Conservation (phyloP, 2,888 invertebrate species). For the Tenthredo amoena region DNA sequence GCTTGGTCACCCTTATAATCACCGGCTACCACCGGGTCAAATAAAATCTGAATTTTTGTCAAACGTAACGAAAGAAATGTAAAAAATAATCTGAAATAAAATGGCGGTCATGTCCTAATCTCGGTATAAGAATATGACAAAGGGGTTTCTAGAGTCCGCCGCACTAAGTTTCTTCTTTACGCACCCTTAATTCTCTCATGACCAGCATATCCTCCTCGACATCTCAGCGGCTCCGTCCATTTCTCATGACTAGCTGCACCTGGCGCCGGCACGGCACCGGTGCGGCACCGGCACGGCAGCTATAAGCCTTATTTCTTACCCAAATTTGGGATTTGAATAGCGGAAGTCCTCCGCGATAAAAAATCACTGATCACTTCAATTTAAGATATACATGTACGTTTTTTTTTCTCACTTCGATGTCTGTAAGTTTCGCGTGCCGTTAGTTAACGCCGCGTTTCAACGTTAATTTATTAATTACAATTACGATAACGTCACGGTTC, state of each 20-base stretch:
- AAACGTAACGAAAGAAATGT: neutral
- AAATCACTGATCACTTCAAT: conserved; percentile 7
- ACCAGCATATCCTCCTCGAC: conserved; percentile 70
- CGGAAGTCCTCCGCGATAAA: neutral
- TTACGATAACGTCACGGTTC: conserved; percentile 27
- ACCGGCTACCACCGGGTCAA: conserved; percentile 3
- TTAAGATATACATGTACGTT: neutral
- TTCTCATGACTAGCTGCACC: conserved; percentile 60
- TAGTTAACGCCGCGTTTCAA: neutral
- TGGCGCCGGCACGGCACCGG: conserved; percentile 54
- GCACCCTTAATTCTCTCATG: conserved; percentile 73
- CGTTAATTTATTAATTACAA: neutral
- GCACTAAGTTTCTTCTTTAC: conserved; percentile 53
- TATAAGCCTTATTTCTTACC: conserved; percentile 14
- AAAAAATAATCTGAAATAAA: neutral
- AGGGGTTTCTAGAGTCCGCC: conserved; percentile 33
- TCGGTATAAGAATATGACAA: conserved; percentile 26
- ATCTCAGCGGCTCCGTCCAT: conserved; percentile 65
- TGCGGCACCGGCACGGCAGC: conserved; percentile 50
- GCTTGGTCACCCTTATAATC: conserved; percentile 41
- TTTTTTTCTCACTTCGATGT: neutral
- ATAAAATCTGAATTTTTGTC: neutral
- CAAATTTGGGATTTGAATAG: neutral
- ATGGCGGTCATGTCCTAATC: conserved; percentile 23
- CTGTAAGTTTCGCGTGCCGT: neutral